Evolutionary conservation across 92 coral and sea anemone genomes (phyloP).

Genomic region (Bergia sp.): DNA sequence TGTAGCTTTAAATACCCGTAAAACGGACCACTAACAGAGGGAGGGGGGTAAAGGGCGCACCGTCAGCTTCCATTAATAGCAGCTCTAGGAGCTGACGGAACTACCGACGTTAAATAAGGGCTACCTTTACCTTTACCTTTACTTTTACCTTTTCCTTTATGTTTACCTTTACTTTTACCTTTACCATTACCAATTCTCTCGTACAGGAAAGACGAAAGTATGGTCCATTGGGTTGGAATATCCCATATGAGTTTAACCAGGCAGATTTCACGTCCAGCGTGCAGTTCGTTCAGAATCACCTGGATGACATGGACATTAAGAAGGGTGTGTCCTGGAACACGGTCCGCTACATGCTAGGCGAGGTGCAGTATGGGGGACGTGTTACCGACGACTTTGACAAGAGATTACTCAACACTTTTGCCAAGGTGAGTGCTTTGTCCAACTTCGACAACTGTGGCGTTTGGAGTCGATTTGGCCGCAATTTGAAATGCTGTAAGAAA

Average conservation of each 20-base stretch:
- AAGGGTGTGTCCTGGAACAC: slow-evolving; percentile 99
- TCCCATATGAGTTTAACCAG: slow-evolving; percentile 97
- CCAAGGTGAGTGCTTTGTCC: slow-evolving; percentile 64
- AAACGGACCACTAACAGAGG: no score
- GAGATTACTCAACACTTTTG: slow-evolving; percentile 91
- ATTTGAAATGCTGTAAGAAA: no score
- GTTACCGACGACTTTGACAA: slow-evolving; percentile 97
- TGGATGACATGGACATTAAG: slow-evolving; percentile 95
- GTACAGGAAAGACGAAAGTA: slow-evolving; percentile 95
- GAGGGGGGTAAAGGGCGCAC: no score
- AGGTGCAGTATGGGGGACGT: slow-evolving; percentile 94
- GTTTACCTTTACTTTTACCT: no score
- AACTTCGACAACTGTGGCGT: neutral
- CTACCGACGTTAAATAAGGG: no score
- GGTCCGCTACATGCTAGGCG: slow-evolving; percentile 95
- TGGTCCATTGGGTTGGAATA: slow-evolving; percentile 98
- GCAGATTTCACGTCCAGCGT: slow-evolving; percentile 99
- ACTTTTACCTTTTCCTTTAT: no score
- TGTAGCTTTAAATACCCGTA: no score
- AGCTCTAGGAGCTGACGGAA: no score
- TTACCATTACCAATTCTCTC: neutral
- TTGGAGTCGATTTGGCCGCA: no score
- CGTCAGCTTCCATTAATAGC: no score
- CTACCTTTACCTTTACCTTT: no score
- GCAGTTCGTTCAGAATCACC: slow-evolving; percentile 97